These are phyloP conservation scores for Orthonychiurus folsomi DNA, from an alignment of 2,888 invertebrate species.

Conservation along the genomic window DNA sequence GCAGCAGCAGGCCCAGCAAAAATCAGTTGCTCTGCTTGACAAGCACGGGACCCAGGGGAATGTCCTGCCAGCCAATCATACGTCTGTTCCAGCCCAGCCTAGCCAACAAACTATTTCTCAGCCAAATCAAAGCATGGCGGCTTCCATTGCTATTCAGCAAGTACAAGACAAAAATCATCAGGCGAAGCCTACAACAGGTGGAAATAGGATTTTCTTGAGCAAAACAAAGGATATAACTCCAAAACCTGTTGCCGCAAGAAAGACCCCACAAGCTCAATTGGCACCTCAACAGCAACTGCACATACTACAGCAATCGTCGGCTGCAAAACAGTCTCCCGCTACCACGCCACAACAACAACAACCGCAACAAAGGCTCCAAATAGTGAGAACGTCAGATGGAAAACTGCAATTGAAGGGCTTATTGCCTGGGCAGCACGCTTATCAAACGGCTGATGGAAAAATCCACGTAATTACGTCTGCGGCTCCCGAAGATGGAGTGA, in stretches of 20 bases:
- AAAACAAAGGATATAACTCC: slow-evolving; percentile 2
- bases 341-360: neutral
- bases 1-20: slow-evolving; percentile 26
- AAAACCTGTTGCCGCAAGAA: neutral
- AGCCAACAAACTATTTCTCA: neutral
- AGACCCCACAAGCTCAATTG: neutral
- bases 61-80: too few relatives aligned
- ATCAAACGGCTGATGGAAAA: slow-evolving; percentile 75
- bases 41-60: slow-evolving; percentile 2
- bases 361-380: neutral
- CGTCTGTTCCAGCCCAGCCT: too few relatives aligned
- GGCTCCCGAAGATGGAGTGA: neutral
- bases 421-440: slow-evolving; percentile 57
- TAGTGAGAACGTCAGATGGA: slow-evolving; percentile 53
- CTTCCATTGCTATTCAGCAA: neutral
- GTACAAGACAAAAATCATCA: too few relatives aligned
- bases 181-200: neutral
- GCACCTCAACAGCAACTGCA: neutral
- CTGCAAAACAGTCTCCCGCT: neutral
- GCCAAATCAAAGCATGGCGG: neutral
- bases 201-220: neutral
- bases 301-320: slow-evolving; percentile 7
- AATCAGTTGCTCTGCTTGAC: neutral
- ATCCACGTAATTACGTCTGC: slow-evolving; percentile 53
- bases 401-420: slow-evolving; percentile 85